Evolutionary conservation across 1,140 invertebrate genomes (phyloP), one percentile per base, ranked within the genome.

Genomic region (Oncopodura yosiiana): DNA sequence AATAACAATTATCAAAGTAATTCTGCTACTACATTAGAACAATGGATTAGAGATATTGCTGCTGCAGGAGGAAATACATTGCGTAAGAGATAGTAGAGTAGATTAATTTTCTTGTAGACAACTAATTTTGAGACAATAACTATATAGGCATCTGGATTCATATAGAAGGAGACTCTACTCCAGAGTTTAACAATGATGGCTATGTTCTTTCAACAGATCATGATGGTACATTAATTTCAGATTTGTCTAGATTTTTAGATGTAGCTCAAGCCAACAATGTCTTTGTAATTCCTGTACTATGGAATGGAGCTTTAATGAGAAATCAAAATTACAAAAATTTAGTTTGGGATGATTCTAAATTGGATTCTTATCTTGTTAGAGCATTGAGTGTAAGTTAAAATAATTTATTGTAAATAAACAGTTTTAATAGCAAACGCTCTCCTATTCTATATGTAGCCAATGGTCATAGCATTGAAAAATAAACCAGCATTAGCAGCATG

Each of bases 81-180:
- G 29, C 64, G 72, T 74, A 66, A 69, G 69, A n/a, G n/a, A n/a
- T n/a, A n/a, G n/a, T n/a, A n/a, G n/a, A n/a, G n/a, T n/a, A n/a
- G n/a, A n/a, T n/a, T n/a, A n/a, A n/a, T n/a, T n/a, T n/a, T n/a
- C 66, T 18, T 21, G 12, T 8, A 49, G 18, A 14, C 12, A 8
- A 24, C 8, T 8, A 18, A 12, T 49, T 29, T 43, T 30, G 26
- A 19, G 21, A 1, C 19, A 29, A 3, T 43, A 16, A 48, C 21
- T 29, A 14, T 49, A 19, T 19, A 74, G 72, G 72, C 21, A 65
- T 71, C 2, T 74, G 72, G 72, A 32, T 73, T 6, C 72, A 74
- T 57, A 67, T 73, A 8, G 71, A 72, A 42, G 72, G 70, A 3
- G 61, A 68, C 24, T 67, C 64, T 24, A 69, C 70, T 2, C 65